These are phyloP conservation scores for Erythrocebus patas DNA, from an alignment of 2,113 vertebrate genomes.

Conservation along the genomic window DNA sequence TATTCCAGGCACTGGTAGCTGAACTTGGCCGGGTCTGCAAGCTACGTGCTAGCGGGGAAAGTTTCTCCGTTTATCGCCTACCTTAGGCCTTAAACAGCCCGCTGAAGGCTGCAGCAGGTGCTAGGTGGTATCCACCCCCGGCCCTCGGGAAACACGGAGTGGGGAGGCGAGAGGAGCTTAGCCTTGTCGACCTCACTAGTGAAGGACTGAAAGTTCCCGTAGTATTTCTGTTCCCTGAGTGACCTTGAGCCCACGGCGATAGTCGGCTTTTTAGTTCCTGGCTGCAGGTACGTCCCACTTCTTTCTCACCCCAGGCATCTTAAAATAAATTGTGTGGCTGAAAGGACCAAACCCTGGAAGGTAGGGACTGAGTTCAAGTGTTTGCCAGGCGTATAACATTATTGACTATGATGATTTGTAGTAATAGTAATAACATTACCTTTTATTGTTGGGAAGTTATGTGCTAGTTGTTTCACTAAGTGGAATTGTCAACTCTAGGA, in stretches of 20 bases:
- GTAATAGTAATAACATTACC: neutral
- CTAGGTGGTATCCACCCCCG: neutral
- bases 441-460: neutral
- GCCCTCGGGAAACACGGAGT: neutral
- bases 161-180: neutral
- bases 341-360: neutral
- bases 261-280: neutral
- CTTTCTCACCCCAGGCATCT: neutral
- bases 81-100: neutral
- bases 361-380: neutral
- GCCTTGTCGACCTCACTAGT: neutral
- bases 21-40: fast-evolving
- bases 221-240: neutral
- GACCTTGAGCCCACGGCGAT: constrained; percentile 3
- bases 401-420: neutral
- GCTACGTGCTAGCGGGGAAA: fast-evolving
- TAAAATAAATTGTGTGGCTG: neutral
- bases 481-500: neutral
- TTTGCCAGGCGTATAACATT: neutral
- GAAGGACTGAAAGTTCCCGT: neutral
- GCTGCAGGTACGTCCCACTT: neutral
- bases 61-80: fast-evolving
- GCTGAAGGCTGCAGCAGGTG: neutral
- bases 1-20: fast-evolving
- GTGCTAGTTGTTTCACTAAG: neutral